Evolutionary conservation across 2,888 invertebrate species (phyloP).

Genomic region (Cistogaster globosa): DNA sequence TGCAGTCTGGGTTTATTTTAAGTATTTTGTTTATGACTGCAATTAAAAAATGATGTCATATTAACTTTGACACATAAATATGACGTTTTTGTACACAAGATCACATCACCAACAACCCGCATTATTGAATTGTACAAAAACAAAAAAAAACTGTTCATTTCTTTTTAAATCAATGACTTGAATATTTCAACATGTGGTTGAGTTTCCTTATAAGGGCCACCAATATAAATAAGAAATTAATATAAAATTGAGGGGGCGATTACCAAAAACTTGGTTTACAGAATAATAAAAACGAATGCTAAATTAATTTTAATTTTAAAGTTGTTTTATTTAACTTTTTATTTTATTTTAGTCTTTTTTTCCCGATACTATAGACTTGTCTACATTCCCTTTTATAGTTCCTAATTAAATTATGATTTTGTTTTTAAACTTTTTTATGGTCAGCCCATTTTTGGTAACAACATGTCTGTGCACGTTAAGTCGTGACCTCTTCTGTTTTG

Average conservation of each 20-base stretch:
- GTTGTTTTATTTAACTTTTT: neutral
- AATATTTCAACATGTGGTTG: conserved; percentile 53
- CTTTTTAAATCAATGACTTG: conserved; percentile 1
- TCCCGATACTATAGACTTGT: neutral
- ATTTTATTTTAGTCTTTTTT: conserved; percentile 7
- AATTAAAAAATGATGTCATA: conserved; percentile 58
- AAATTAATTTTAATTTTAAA: conserved; percentile 17
- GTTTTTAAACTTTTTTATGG: conserved; percentile 51
- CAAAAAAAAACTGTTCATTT: neutral
- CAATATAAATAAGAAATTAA: neutral
- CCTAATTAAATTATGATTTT: conserved; percentile 64
- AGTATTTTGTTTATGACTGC: neutral
- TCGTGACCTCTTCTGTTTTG: neutral
- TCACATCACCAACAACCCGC: conserved; percentile 42
- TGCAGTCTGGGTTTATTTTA: conserved; percentile 5
- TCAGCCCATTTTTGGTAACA: conserved; percentile 40
- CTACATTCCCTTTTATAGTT: conserved; percentile 49
- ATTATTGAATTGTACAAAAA: neutral
- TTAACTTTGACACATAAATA: conserved; percentile 45
- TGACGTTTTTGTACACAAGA: conserved; percentile 39
- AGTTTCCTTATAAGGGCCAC: conserved; percentile 28
- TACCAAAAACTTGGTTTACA: neutral
- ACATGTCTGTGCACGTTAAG: conserved; percentile 19
- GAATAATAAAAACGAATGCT: neutral
- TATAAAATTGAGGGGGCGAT: conserved; percentile 35